Percentiles rank a stretch among this genome's conserved stretches.
These are phyloP conservation scores for Actinernus sp. DNA, from an alignment of 92 coral and sea anemone species.

Conservation along the genomic window DNA sequence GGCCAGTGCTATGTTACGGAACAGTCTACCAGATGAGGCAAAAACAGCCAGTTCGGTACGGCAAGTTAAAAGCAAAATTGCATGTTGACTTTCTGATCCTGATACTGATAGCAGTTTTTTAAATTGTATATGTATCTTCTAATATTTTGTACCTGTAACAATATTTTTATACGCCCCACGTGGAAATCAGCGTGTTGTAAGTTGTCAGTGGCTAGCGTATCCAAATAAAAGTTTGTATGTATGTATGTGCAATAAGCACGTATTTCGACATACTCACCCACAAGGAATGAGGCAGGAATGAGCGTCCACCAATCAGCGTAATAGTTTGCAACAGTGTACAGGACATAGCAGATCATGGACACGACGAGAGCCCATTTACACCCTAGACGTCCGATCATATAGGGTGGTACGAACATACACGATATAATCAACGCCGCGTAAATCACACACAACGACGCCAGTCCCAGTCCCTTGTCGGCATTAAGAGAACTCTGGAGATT, in stretches of 20 bases:
- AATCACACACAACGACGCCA: slow-evolving; percentile 80
- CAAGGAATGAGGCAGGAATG: slow-evolving; percentile 82
- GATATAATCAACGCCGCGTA: slow-evolving; percentile 89
- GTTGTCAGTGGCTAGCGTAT: no score
- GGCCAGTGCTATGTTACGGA: no score
- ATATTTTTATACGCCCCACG: no score
- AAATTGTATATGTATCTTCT: neutral
- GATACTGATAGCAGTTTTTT: neutral
- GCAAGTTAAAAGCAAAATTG: no score
- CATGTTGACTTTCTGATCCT: no score
- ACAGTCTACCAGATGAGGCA: no score
- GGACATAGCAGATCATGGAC: slow-evolving; percentile 88
- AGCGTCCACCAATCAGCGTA: slow-evolving; percentile 87
- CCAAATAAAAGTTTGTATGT: no score
- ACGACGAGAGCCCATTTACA: slow-evolving; percentile 93
- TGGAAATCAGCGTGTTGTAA: no score
- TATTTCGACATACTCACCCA: slow-evolving; percentile 84
- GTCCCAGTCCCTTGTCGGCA: slow-evolving; percentile 80
- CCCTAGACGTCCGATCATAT: slow-evolving; percentile 92
- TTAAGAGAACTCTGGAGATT: slow-evolving; percentile 95
- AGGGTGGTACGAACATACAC: slow-evolving; percentile 96
- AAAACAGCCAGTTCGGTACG: no score
- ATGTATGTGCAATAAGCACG: no score
- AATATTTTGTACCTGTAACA: no score
- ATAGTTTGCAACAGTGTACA: slow-evolving; percentile 90